Evolutionary conservation across 1,140 invertebrate genomes (phyloP).

Genomic region (Drosophila melanica): DNA sequence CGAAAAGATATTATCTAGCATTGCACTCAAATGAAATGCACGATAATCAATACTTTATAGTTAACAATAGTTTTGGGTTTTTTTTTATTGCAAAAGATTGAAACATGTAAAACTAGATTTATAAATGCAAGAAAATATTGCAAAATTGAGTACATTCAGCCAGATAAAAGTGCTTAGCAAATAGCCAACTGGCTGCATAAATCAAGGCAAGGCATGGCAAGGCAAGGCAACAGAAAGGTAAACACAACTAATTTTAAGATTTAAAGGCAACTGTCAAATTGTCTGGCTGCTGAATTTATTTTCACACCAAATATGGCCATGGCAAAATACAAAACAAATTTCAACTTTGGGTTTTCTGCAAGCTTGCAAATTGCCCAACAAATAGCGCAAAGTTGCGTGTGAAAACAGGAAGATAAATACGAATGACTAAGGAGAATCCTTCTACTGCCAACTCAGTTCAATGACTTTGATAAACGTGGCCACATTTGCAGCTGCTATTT

Average conservation of each 20-base stretch:
- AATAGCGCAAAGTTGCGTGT: conserved; percentile 35
- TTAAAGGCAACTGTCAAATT: conserved; percentile 30
- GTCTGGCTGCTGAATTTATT: conserved; percentile 29
- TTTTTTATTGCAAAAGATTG: background rate
- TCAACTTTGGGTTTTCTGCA: conserved; percentile 19
- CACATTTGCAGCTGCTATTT: conserved; percentile 45
- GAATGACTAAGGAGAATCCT: conserved; percentile 40
- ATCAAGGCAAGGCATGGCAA: conserved; percentile 11
- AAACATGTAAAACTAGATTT: too few species aligned
- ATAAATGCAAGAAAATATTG: too few species aligned
- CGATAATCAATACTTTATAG: background rate
- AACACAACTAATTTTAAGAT: conserved; percentile 35
- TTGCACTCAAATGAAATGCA: too few species aligned
- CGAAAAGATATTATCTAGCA: too few species aligned
- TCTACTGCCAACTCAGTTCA: conserved; percentile 17
- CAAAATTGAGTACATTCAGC: background rate
- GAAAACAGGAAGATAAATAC: conserved; percentile 57
- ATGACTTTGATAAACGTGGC: conserved; percentile 59
- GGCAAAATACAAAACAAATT: conserved; percentile 36
- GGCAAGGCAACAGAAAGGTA: conserved; percentile 6
- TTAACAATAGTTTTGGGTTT: too few species aligned
- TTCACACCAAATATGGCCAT: conserved; percentile 29
- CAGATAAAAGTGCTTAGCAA: conserved; percentile 17
- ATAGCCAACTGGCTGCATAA: conserved; percentile 22
- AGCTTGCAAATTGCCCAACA: conserved; percentile 50